Base-by-base conservation (phyloP, 2,888 invertebrate genomes). In the Yponomeuta malinellus region DNA sequence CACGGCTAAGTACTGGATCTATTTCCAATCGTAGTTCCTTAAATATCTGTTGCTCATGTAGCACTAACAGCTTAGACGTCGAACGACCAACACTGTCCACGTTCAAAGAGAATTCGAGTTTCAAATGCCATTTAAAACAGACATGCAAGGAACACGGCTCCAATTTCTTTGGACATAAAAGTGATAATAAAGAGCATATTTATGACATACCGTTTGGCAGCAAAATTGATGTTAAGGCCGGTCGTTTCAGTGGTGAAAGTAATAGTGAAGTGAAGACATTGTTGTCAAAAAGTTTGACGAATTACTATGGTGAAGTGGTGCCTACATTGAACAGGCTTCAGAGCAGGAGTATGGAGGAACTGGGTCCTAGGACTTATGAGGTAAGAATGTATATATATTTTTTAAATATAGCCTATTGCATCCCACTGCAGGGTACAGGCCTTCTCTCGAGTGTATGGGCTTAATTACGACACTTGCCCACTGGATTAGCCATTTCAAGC, bases 131-230 rank as follows among this genome's bases (percentile, higher is more conserved):
- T 78, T 76, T 92, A 4, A 84, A 81, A 31, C 90, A 90, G 77
- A 83, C 85, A 10, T 90, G 89, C 74, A 79, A 78, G 64, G 74
- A 72, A 72, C 73, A 52, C 75, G 81, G 66, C 37, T 87, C 88
- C 0, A 83, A 85, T 72, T 91, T 90, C 73, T 89, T 85, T 63
- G 73, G 87, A 0, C 80, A 83, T 1, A 82, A 52, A 52, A 83
- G 90, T 48, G 94, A 94, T 75, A 94, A 94, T 75, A 93, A 91
- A 48, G 94, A 94, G 75, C 94, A 94, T 75, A 93, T 95, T 43
- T 95, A 95, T 78, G 94, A 94, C 74, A 94, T 94, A 75, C 95
- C 95, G 0, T 94, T 88, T 78, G 82, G 84, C 71, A 31, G 64
- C 29, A 64, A 64, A 70, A 64, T 15, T 9, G 71, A 72, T 8